A percentile compares a stretch with the other conserved stretches of the same genome.
phyloP scores from a whole-genome alignment of 2,113 vertebrate species.

The Plectropomus leopardus region DNA sequence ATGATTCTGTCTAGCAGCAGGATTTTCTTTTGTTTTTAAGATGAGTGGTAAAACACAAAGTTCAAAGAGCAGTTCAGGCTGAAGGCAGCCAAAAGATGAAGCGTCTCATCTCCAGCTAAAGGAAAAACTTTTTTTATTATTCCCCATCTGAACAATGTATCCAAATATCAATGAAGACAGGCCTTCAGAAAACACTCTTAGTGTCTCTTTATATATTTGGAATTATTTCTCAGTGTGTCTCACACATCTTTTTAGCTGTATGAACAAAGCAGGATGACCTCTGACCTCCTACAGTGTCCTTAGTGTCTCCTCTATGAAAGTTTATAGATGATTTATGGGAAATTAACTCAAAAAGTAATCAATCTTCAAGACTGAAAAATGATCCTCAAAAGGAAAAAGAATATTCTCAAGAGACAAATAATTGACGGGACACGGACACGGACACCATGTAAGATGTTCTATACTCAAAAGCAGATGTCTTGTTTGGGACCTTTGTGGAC shows the following conservation, averaged over 20 bases:
- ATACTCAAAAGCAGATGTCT: too few species aligned
- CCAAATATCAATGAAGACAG: neutral
- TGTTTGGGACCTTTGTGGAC: too few species aligned
- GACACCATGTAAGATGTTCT: too few species aligned
- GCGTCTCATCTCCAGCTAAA: neutral
- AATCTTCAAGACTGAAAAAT: neutral
- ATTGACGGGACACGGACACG: neutral
- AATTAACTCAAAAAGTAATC: neutral
- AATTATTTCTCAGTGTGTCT: neutral
- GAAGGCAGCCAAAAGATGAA: neutral
- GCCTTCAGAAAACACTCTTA: neutral
- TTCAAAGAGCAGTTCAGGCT: neutral
- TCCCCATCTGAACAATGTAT: neutral
- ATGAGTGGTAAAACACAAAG: neutral
- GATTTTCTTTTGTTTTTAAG: constrained; percentile 16
- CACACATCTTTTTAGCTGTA: neutral
- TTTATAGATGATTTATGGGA: neutral
- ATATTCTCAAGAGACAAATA: neutral
- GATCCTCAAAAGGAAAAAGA: neutral
- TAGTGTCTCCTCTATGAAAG: too few species aligned
- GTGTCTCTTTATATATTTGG: neutral
- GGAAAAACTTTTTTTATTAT: constrained; percentile 11
- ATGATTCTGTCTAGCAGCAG: constrained; percentile 7
- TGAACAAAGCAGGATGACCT: constrained; percentile 9
- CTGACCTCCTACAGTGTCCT: neutral